Evolutionary conservation across 2,797 vertebrate species (phyloP).

Genomic region (Lepus oiostolus): DNA sequence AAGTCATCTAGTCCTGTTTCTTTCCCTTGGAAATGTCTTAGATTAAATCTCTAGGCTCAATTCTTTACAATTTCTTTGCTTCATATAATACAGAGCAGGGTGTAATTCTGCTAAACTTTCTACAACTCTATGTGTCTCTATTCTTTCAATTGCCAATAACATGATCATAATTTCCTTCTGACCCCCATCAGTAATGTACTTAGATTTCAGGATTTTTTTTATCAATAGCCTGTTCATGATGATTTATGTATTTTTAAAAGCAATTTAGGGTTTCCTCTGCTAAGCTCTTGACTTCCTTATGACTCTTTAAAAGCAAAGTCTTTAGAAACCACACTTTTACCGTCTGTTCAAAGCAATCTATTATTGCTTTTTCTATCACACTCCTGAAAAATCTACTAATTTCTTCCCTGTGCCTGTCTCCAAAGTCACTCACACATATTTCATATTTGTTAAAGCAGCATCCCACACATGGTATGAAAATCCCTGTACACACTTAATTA

Average conservation of each 20-base stretch:
- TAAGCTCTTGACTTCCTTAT: not conserved
- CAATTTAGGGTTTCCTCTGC: not conserved
- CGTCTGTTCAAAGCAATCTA: not conserved
- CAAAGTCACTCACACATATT: not conserved
- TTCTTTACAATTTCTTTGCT: not conserved
- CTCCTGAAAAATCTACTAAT: not conserved
- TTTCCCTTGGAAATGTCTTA: not conserved
- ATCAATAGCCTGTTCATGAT: not conserved
- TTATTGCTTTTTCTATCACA: not conserved
- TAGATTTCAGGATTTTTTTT: not conserved
- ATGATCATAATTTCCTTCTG: not conserved
- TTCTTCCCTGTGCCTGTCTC: not conserved
- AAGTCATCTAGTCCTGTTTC: not conserved
- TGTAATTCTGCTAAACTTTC: not conserved
- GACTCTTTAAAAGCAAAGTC: not conserved
- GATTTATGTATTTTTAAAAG: not conserved
- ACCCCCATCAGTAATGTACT: not conserved
- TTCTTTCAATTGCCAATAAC: not conserved
- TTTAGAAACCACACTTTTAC: not conserved
- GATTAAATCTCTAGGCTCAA: not conserved
- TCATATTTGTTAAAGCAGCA: not conserved
- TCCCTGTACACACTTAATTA: not conserved
- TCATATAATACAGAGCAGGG: not conserved
- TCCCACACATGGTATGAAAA: not conserved
- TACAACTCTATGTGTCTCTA: not conserved